These are phyloP conservation scores for Drosophila lacteicornis DNA, from an alignment of 1,140 invertebrate genomes.

Conservation along the genomic window DNA sequence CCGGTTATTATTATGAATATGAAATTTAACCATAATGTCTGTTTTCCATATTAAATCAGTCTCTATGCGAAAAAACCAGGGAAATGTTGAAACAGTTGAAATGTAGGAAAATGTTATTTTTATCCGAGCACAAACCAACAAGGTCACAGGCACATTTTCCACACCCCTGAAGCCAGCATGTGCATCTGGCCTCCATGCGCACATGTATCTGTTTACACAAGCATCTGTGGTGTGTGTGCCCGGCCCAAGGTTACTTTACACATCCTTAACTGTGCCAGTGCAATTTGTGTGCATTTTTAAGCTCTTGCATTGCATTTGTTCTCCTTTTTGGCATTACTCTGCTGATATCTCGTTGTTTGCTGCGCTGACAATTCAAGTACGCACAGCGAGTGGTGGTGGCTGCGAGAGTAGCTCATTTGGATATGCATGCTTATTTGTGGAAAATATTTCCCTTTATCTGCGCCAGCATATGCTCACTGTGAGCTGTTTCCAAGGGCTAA, in stretches of 20 bases:
- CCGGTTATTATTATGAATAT: constrained; percentile 29
- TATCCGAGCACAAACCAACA: constrained; percentile 18
- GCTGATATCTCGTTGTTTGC: constrained; percentile 33
- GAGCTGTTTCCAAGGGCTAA: constrained; percentile 10
- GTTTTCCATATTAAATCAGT: constrained; percentile 9
- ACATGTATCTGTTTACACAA: constrained; percentile 20
- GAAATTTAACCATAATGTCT: constrained; percentile 13
- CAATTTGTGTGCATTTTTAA: constrained; percentile 53
- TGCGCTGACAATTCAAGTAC: constrained; percentile 51
- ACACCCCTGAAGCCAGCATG: constrained; percentile 23
- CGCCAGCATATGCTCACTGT: constrained; percentile 3
- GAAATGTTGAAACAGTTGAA: constrained; percentile 2
- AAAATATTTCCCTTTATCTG: constrained; percentile 13
- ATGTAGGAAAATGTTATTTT: constrained; percentile 24
- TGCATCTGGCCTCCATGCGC: constrained; percentile 7
- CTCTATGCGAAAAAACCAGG: background rate
- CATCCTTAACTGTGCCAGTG: constrained; percentile 46
- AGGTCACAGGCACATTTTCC: constrained; percentile 28
- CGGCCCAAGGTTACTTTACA: constrained; percentile 46
- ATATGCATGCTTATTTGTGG: constrained; percentile 23
- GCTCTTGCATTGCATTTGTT: constrained; percentile 29
- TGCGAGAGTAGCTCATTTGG: constrained; percentile 43
- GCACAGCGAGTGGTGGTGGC: constrained; percentile 39
- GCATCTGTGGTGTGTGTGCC: constrained; percentile 7
- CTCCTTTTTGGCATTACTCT: constrained; percentile 33